Conservation (phyloP, 1,140 invertebrate species). For the Manduca sexta region DNA sequence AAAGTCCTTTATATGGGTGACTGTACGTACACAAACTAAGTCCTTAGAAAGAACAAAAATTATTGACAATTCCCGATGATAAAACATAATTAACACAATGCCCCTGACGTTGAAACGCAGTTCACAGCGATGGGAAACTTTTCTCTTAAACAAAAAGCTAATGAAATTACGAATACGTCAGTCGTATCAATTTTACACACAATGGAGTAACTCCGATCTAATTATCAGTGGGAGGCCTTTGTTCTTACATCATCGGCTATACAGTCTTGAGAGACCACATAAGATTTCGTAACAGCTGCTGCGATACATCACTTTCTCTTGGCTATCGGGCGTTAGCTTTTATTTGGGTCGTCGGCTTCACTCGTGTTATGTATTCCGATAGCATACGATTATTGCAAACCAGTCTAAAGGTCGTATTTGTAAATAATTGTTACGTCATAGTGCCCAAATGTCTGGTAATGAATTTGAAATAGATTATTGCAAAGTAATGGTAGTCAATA, state of each 20-base stretch:
- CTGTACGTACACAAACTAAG: no score
- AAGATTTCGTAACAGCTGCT: conserved; percentile 42
- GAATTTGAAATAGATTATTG: no score
- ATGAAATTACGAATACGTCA: no score
- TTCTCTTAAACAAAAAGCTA: no score
- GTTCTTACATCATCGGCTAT: conserved; percentile 24
- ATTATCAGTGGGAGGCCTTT: conserved; percentile 21
- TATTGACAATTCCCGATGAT: no score
- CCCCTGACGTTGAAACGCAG: no score
- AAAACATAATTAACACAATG: no score
- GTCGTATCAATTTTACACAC: conserved; percentile 5
- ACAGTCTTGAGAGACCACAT: conserved; percentile 29
- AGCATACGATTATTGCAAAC: conserved; percentile 30
- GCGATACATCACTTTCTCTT: conserved; percentile 64
- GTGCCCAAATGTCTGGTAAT: no score
- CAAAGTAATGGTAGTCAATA: no score
- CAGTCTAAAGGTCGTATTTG: conserved; percentile 36
- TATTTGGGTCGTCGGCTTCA: conserved; percentile 53
- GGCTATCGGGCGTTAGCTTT: conserved; percentile 36
- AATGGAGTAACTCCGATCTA: conserved; percentile 20
- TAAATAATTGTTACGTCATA: conserved; percentile 27
- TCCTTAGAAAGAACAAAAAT: no score
- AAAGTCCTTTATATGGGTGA: no score
- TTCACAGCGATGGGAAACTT: no score
- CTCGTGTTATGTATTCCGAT: conserved; percentile 48